Evolutionary conservation across 2,888 invertebrate genomes (phyloP).

Genomic region (Cantharis nigra): DNA sequence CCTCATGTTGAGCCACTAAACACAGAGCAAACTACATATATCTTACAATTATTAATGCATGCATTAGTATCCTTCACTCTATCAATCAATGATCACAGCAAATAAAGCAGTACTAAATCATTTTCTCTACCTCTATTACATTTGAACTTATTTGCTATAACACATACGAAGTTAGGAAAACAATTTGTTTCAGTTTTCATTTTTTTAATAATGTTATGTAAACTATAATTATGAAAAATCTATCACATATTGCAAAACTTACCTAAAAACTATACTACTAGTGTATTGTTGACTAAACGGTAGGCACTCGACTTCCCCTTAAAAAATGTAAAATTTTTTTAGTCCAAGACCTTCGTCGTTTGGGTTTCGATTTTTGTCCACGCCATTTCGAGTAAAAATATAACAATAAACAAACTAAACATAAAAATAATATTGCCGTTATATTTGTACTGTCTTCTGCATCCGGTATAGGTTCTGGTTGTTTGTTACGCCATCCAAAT

Average conservation of each 20-base stretch:
- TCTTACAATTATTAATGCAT: not conserved
- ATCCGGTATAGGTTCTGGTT: constrained; percentile 52
- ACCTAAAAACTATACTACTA: not conserved
- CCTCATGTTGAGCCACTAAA: not conserved
- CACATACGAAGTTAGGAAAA: not conserved
- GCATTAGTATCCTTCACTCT: not conserved
- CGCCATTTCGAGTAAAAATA: constrained; percentile 52
- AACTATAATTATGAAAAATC: not conserved
- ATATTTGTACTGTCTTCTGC: constrained; percentile 48
- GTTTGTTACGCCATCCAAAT: constrained; percentile 62
- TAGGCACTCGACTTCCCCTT: constrained; percentile 48
- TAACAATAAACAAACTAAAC: constrained; percentile 47
- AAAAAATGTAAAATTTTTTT: constrained; percentile 47
- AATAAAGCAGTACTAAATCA: not conserved
- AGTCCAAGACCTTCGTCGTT: constrained; percentile 50
- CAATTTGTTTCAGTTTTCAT: not conserved
- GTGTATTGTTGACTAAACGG: constrained; percentile 33
- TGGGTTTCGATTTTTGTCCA: constrained; percentile 53
- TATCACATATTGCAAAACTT: constrained; percentile 1
- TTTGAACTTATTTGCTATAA: not conserved
- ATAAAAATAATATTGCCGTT: constrained; percentile 49
- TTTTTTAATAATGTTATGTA: not conserved
- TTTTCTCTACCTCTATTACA: not conserved
- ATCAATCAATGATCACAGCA: not conserved
- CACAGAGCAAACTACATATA: not conserved